Conservation (phyloP, 2,888 invertebrate genomes). For the Cyrtodaria siliqua region DNA sequence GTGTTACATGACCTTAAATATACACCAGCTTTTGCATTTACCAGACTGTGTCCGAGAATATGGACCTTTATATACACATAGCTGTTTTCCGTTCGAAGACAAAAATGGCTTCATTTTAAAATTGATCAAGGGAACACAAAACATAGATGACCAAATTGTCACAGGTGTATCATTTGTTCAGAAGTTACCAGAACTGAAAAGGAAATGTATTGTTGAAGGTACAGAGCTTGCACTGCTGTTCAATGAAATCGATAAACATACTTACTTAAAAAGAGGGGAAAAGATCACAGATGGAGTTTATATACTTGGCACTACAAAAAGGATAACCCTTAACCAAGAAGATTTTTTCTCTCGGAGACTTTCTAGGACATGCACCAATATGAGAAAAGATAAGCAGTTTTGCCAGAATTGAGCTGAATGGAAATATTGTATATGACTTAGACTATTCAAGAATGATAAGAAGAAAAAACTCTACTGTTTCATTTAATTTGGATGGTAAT, state of each 20-base stretch:
- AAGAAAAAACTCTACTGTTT: slow-evolving; percentile 37
- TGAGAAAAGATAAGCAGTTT: slow-evolving; percentile 4
- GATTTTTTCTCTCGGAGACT: slow-evolving; percentile 14
- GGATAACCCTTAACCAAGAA: slow-evolving; percentile 7
- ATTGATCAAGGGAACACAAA: slow-evolving; percentile 52
- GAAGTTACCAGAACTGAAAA: slow-evolving; percentile 54
- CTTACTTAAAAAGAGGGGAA: slow-evolving; percentile 20
- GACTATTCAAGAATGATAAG: slow-evolving; percentile 41
- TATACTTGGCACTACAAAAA: slow-evolving; percentile 30
- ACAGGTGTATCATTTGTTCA: slow-evolving; percentile 53
- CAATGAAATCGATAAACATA: slow-evolving; percentile 29
- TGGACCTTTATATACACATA: slow-evolving; percentile 52
- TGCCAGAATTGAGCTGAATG: slow-evolving; percentile 29
- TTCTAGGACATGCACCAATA: slow-evolving; percentile 28
- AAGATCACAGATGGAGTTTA: slow-evolving; percentile 23
- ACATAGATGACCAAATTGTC: slow-evolving; percentile 50
- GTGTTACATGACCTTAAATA: slow-evolving; percentile 47
- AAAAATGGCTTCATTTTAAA: slow-evolving; percentile 52
- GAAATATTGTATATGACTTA: slow-evolving; percentile 25
- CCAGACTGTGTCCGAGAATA: slow-evolving; percentile 40
- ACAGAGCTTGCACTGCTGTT: slow-evolving; percentile 27
- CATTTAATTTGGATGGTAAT: neutral
- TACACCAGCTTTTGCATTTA: slow-evolving; percentile 54
- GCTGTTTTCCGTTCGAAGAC: slow-evolving; percentile 50
- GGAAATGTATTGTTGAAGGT: slow-evolving; percentile 23